phyloP scores from a whole-genome alignment of 2,797 vertebrate species.

The Poecilia velifera region DNA sequence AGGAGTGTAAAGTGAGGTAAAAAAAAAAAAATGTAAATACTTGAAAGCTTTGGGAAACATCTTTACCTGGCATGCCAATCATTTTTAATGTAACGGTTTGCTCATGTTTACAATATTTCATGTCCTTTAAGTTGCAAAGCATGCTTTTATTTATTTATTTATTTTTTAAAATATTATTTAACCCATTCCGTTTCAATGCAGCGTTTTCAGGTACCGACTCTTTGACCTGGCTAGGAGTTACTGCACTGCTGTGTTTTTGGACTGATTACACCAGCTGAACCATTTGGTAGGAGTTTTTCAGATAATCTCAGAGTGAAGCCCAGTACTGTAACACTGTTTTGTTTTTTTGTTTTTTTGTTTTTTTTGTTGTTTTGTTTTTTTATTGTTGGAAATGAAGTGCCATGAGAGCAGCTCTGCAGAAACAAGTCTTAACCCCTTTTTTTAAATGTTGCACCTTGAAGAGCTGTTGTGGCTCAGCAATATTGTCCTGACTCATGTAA shows the following conservation, averaged over 20 bases:
- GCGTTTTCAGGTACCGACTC: not conserved
- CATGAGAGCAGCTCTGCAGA: slow-evolving; percentile 57
- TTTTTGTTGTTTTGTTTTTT: not conserved
- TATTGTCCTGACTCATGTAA: slow-evolving; percentile 61
- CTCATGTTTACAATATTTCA: not conserved
- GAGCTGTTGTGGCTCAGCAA: slow-evolving; percentile 67
- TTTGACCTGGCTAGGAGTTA: slow-evolving; percentile 27
- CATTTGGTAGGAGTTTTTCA: slow-evolving; percentile 29
- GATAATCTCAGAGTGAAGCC: slow-evolving; percentile 11
- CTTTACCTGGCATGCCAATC: not conserved
- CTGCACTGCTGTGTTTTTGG: slow-evolving; percentile 37
- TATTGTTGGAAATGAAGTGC: slow-evolving; percentile 51
- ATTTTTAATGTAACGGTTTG: not conserved
- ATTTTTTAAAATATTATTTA: not conserved
- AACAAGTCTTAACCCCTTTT: slow-evolving; percentile 37
- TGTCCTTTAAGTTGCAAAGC: not conserved
- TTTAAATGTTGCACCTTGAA: slow-evolving; percentile 76
- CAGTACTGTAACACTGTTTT: slow-evolving; percentile 27
- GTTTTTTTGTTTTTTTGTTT: slow-evolving; percentile 7
- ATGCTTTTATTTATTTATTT: not conserved
- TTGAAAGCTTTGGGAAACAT: not conserved
- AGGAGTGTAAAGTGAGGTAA: not conserved
- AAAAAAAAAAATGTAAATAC: not conserved
- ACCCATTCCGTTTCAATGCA: not conserved
- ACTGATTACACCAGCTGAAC: slow-evolving; percentile 37